Evolutionary conservation across 2,888 invertebrate species (phyloP).

Genomic region (Dicyrtomina minuta): DNA sequence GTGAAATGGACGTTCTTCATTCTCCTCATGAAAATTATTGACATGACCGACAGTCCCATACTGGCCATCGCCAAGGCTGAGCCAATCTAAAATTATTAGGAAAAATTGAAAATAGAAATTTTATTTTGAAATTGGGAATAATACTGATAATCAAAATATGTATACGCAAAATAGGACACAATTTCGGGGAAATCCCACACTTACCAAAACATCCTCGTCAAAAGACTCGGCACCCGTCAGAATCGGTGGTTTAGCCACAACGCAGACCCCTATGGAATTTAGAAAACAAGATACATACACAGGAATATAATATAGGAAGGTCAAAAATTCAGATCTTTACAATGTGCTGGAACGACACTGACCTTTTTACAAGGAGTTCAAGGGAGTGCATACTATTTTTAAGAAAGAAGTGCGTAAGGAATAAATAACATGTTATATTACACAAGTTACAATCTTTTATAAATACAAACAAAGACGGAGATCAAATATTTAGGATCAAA

Average conservation of each 20-base stretch:
- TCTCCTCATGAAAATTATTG: conserved; percentile 42
- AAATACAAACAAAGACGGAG: too few relatives aligned
- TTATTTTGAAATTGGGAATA: neutral
- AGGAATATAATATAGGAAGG: too few relatives aligned
- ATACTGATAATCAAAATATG: too few relatives aligned
- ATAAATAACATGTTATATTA: too few relatives aligned
- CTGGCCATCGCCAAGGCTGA: conserved; percentile 34
- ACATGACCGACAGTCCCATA: conserved; percentile 35
- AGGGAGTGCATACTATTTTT: too few relatives aligned
- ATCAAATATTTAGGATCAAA: too few relatives aligned
- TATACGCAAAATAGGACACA: too few relatives aligned
- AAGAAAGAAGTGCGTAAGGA: too few relatives aligned
- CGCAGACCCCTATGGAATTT: conserved; percentile 23
- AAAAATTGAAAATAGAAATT: neutral
- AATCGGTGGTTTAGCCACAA: conserved; percentile 27
- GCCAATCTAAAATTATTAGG: conserved; percentile 42
- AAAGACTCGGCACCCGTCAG: conserved; percentile 25
- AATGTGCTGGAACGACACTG: neutral
- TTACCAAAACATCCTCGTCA: conserved; percentile 21
- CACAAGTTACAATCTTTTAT: too few relatives aligned
- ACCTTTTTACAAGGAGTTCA: too few relatives aligned
- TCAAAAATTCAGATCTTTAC: too few relatives aligned
- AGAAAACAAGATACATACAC: neutral
- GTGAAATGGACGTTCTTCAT: conserved; percentile 43
- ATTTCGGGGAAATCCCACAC: too few relatives aligned